Base-by-base conservation (phyloP, 2,888 invertebrate genomes). In the Aphidoletes aphidimyza region DNA sequence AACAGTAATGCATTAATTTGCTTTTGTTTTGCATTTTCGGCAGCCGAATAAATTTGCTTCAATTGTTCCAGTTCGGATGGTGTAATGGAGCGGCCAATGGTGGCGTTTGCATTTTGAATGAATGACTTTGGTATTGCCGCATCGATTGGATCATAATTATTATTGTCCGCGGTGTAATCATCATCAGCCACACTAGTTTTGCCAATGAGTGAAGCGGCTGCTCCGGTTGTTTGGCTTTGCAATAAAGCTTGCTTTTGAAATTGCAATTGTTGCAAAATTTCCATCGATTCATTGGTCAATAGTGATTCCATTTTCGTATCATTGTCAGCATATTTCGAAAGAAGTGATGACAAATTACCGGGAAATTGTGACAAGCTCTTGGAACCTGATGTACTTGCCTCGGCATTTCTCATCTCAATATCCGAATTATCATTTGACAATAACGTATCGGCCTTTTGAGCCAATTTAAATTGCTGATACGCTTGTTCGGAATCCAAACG, bases 401-500 rank as follows among this genome's bases (percentile, higher is more conserved):
- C 84, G 6, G 42, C 37, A 39, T 11, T 8, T 37, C 37, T n/a
- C 81, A 26, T 37, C 42, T 85, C 30, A 6, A 0, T 39, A 26
- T 84, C 37, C 45, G 59, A 0, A 49, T 84, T 3, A 11, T 84
- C 34, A 85, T 86, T 78, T 3, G 17, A 37, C 37, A 54, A 17
- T 0, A 45, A 1, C 26, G 26, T 42, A 22, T 84, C 39, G n/a
- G 1, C 42, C 54, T 84, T 84, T 47, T 84, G 84, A 1, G 83
- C 54, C n/a, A 83, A 88, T 85, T 89, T 90, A 85, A 88, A 89
- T 81, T 88, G 88, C 85, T 89, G 89, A 86, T 89, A 90, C 0
- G 89, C 89, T 85, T 89, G 92, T 88, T 98, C 98, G 45, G 96
- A 95, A 88, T 98, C 97, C 88, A 96, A 94, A 84, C 98, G 93